A percentile compares a stretch with the other conserved stretches of the same genome.
Evolutionary conservation across 2,113 vertebrate genomes (phyloP).

Genomic region (Cavia aperea): DNA sequence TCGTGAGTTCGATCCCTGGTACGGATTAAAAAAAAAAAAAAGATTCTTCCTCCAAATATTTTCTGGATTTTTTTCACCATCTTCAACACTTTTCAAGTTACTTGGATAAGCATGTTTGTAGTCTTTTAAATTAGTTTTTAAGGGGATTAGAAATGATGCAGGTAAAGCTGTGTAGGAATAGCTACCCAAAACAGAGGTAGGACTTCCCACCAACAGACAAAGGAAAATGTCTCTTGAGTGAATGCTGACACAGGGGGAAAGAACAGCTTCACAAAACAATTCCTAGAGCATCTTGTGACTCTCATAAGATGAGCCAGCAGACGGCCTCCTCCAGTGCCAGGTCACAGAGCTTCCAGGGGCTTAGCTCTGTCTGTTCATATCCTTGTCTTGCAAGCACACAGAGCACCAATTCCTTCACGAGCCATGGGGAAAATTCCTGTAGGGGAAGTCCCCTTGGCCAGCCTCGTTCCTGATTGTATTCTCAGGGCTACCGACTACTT

Average conservation of each 20-base stretch:
- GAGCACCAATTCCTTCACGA: neutral
- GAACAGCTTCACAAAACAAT: constrained; percentile 30
- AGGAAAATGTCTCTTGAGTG: constrained; percentile 42
- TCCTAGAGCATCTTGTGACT: constrained; percentile 34
- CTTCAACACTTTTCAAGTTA: constrained; percentile 58
- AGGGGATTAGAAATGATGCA: constrained; percentile 37
- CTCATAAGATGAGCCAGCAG: neutral
- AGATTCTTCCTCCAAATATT: constrained; percentile 71
- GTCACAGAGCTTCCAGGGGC: constrained; percentile 32
- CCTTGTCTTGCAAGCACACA: neutral
- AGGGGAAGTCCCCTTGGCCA: neutral
- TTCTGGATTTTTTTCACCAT: constrained; percentile 76
- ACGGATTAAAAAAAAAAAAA: too few relatives aligned
- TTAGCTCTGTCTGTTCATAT: neutral
- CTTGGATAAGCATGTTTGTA: constrained; percentile 60
- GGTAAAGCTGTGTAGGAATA: constrained; percentile 43
- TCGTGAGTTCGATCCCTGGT: too few relatives aligned
- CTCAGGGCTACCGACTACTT: neutral
- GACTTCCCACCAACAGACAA: neutral
- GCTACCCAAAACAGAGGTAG: neutral
- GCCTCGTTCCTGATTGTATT: neutral
- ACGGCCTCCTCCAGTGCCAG: neutral
- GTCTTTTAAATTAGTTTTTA: constrained; percentile 42
- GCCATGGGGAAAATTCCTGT: neutral
- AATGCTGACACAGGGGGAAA: constrained; percentile 33